Evolutionary conservation across 2,888 invertebrate species (phyloP), one percentile per base, ranked within the genome.

Genomic region (Helicoverpa assulta): DNA sequence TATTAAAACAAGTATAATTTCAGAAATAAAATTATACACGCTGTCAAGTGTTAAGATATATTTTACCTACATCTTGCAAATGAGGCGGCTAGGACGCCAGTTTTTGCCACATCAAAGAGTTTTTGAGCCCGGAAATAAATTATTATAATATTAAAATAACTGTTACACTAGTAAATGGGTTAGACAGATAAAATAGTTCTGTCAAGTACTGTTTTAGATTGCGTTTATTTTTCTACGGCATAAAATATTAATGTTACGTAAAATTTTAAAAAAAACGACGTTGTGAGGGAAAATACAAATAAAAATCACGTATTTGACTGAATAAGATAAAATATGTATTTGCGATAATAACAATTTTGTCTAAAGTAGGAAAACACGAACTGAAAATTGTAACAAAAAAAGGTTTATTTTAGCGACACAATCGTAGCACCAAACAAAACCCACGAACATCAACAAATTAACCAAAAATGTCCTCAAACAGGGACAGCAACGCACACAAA

Each of bases 61-160:
- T 79, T 80, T 69, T 76, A 72, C 60, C 21, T 58, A 40, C 40
- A 40, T 40, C 61, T 21, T 65, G 47, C 70, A 78, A 86, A 85
- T 83, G 83, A 74, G 76, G 79, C 82, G 82, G 54, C 65, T 14
- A 78, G 66, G 66, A 77, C 75, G 70, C 68, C 53, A 72, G 71
- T 61, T 70, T 80, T 76, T 71, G 55, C 61, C 18, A 86, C 82
- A 77, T 85, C 85, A 85, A 85, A 85, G 86, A 60, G 70, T 54
- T 67, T 62, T 66, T 61, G 58, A 63, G 81, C 59, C 85, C 82
- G 83, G 83, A 85, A 80, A 85, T 79, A 84, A 81, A 82, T 85
- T 85, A 84, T 84, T 80, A 81, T 68, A 54, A 47, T 77, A 75
- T 85, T 78, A 77, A 85, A 85, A 84, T 85, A 78, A 80, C 71